Evolutionary conservation across 2,888 invertebrate genomes (phyloP).

Genomic region (Xestobium rufovillosum): DNA sequence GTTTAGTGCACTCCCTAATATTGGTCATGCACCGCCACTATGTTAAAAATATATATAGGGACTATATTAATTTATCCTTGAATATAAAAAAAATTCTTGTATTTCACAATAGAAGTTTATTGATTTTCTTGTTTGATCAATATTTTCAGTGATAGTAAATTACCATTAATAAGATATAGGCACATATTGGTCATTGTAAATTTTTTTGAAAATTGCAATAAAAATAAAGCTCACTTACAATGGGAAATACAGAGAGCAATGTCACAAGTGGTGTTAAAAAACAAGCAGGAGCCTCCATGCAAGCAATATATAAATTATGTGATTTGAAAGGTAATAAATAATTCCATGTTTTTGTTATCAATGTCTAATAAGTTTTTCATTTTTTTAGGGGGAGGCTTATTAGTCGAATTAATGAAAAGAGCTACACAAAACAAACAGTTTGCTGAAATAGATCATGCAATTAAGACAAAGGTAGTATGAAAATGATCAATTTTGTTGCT

Average conservation of each 20-base stretch:
- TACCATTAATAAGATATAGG: too few relatives aligned
- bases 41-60: too few relatives aligned
- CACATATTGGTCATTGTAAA: too few relatives aligned
- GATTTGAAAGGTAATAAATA: slow-evolving; percentile 70
- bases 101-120: too few relatives aligned
- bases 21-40: too few relatives aligned
- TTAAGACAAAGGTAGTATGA: slow-evolving; percentile 61
- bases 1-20: too few relatives aligned
- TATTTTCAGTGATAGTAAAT: too few relatives aligned
- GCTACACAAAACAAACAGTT: slow-evolving; percentile 85
- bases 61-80: too few relatives aligned
- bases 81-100: too few relatives aligned
- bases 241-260: slow-evolving; percentile 82
- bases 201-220: too few relatives aligned
- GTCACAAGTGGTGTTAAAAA: slow-evolving; percentile 94
- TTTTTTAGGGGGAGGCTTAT: slow-evolving; percentile 71
- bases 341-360: background rate
- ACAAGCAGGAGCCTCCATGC: slow-evolving; percentile 80
- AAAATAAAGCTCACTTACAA: too few relatives aligned
- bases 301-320: slow-evolving; percentile 79
- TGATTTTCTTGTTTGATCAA: too few relatives aligned
- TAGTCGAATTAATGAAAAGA: slow-evolving; percentile 89
- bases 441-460: slow-evolving; percentile 86
- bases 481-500: background rate
- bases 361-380: slow-evolving; percentile 4